Evolutionary conservation across 2,113 vertebrate genomes (phyloP).

Genomic region (Sander vitreus): DNA sequence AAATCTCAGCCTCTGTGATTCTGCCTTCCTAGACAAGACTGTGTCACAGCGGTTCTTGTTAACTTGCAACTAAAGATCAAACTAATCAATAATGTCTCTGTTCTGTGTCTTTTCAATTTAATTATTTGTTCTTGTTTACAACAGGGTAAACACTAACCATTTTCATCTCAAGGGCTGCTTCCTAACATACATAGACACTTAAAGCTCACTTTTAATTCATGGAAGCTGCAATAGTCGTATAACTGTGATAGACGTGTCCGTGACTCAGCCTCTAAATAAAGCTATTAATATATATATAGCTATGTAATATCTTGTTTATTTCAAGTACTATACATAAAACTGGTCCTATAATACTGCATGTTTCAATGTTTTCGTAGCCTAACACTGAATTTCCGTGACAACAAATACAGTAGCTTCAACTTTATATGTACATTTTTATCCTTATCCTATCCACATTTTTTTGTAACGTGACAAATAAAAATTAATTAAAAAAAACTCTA

Average conservation of each 20-base stretch:
- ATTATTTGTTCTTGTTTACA: slow-evolving; percentile 46
- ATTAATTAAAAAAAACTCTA: background rate
- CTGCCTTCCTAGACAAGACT: slow-evolving; percentile 31
- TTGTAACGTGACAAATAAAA: background rate
- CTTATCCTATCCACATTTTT: background rate
- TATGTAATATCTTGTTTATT: background rate
- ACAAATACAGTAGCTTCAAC: background rate
- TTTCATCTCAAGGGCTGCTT: slow-evolving; percentile 3
- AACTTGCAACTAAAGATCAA: slow-evolving; percentile 40
- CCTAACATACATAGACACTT: background rate
- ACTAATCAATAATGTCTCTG: slow-evolving; percentile 49
- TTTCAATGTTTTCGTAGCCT: background rate
- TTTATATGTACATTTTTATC: background rate
- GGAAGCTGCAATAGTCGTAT: background rate
- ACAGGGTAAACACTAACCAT: background rate
- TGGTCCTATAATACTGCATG: background rate
- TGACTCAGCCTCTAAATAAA: background rate
- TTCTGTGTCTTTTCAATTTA: slow-evolving; percentile 20
- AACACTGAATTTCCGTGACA: background rate
- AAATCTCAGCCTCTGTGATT: slow-evolving; percentile 37
- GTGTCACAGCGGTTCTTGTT: slow-evolving; percentile 39
- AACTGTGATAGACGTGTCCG: background rate
- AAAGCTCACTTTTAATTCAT: background rate
- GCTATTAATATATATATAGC: too few species aligned
- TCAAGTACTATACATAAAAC: background rate